Percentiles rank a stretch among this genome's conserved stretches.
Conservation (phyloP, 2,888 invertebrate genomes). For the Pollenia griseotomentosa region DNA sequence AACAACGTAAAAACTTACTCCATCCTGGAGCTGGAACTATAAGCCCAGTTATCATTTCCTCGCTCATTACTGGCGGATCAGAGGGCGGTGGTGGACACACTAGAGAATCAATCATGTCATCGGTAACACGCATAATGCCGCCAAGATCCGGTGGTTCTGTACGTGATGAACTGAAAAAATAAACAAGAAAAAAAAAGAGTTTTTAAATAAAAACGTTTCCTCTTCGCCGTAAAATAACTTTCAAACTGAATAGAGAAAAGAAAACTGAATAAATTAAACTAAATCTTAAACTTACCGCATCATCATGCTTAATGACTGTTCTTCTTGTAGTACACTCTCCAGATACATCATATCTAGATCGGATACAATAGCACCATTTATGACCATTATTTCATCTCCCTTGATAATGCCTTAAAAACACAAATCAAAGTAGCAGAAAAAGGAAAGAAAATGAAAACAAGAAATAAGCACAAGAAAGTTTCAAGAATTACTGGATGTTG, state of each 20-base stretch:
- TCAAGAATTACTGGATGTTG: conserved; percentile 56
- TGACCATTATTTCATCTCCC: conserved; percentile 99
- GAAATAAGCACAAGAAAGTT: conserved; percentile 51
- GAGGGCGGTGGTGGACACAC: conserved; percentile 98
- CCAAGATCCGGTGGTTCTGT: conserved; percentile 92
- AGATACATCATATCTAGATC: conserved; percentile 99
- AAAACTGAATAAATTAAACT: neutral
- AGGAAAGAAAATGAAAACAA: neutral
- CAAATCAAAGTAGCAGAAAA: neutral
- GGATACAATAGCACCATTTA: conserved; percentile 98
- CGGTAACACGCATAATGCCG: conserved; percentile 93
- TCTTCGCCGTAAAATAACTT: no score
- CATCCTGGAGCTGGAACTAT: conserved; percentile 98
- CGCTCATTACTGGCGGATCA: conserved; percentile 96
- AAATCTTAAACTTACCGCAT: conserved; percentile 88
- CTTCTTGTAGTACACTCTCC: conserved; percentile 97
- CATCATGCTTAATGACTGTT: conserved; percentile 97
- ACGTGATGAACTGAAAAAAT: conserved; percentile 88
- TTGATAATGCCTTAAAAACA: conserved; percentile 92
- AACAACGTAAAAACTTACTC: conserved; percentile 88
- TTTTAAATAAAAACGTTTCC: neutral
- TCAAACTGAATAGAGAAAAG: neutral
- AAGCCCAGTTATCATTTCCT: conserved; percentile 97
- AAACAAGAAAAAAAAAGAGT: conserved; percentile 17
- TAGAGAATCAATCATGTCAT: conserved; percentile 97